phyloP scores from a whole-genome alignment of 2,888 invertebrate genomes.

The Hyposoter didymator region DNA sequence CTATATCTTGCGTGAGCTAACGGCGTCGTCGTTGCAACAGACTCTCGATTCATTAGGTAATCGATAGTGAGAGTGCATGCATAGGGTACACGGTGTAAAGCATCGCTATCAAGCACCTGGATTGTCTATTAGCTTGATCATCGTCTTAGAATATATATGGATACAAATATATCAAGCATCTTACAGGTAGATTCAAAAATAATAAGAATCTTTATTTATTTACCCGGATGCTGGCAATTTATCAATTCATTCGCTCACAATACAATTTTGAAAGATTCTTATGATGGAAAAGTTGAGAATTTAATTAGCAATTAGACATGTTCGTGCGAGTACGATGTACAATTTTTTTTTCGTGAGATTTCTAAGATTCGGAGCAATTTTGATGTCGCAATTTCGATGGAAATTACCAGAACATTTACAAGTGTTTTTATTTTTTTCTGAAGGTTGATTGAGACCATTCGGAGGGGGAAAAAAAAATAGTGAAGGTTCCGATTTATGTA shows the following conservation, averaged over 20 bases:
- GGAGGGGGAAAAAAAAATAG: no score
- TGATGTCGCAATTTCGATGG: no score
- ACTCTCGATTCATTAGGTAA: slow-evolving; percentile 61
- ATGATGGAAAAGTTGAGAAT: not conserved
- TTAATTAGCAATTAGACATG: not conserved
- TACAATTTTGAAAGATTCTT: not conserved
- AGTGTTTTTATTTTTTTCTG: no score
- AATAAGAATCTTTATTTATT: not conserved
- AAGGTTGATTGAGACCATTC: no score
- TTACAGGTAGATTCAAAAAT: slow-evolving; percentile 16
- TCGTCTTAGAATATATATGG: slow-evolving; percentile 28
- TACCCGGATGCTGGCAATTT: not conserved
- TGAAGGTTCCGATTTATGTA: no score
- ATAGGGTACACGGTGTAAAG: slow-evolving; percentile 59
- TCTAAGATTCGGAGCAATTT: no score
- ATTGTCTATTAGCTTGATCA: slow-evolving; percentile 59
- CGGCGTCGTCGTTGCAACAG: slow-evolving; percentile 53
- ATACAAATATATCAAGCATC: slow-evolving; percentile 22
- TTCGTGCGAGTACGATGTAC: not conserved
- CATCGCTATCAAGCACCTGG: slow-evolving; percentile 49
- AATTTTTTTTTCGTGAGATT: no score
- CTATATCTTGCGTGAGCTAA: slow-evolving; percentile 25
- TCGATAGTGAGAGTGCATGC: slow-evolving; percentile 62
- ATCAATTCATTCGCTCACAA: not conserved
- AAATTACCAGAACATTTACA: no score